These are phyloP conservation scores for Cladorhizidae sp. DNA, from an alignment of 37 sponge, comb jelly and placozoan species.

Conservation along the genomic window DNA sequence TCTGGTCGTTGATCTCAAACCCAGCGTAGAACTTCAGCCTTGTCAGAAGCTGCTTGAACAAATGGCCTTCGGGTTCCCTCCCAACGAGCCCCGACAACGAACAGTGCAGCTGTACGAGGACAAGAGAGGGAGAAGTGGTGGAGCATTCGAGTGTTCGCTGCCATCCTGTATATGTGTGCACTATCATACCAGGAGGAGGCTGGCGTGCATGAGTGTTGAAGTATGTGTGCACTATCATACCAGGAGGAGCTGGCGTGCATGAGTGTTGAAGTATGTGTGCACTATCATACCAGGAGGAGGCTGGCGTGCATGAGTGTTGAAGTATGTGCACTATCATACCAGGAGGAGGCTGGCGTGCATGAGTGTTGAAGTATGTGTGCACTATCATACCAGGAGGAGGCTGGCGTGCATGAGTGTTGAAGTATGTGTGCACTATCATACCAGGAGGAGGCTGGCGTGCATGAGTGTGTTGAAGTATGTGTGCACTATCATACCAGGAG, in stretches of 20 bases:
- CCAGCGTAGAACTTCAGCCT: slow-evolving; percentile 91
- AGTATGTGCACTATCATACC: slow-evolving; percentile 69
- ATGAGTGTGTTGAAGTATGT: slow-evolving; percentile 93
- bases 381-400: slow-evolving; percentile 73
- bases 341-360: slow-evolving; percentile 81
- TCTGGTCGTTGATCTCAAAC: slow-evolving; percentile 93
- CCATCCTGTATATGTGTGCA: neutral
- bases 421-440: slow-evolving; percentile 57
- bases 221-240: slow-evolving; percentile 62
- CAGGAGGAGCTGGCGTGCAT: slow-evolving; percentile 78
- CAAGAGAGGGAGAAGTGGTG: neutral
- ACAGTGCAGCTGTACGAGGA: slow-evolving; percentile 56
- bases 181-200: slow-evolving; percentile 74
- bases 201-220: slow-evolving; percentile 91
- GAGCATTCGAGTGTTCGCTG: neutral
- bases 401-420: slow-evolving; percentile 89
- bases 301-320: slow-evolving; percentile 89
- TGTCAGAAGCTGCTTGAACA: slow-evolving; percentile 88
- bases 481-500: slow-evolving; percentile 63
- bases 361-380: slow-evolving; percentile 86
- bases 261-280: slow-evolving; percentile 86
- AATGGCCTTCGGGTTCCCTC: slow-evolving; percentile 79
- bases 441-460: slow-evolving; percentile 81
- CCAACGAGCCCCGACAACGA: slow-evolving; percentile 49
- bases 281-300: slow-evolving; percentile 73